These are phyloP conservation scores for Busseola fusca DNA, from an alignment of 2,888 invertebrate genomes.

Conservation along the genomic window DNA sequence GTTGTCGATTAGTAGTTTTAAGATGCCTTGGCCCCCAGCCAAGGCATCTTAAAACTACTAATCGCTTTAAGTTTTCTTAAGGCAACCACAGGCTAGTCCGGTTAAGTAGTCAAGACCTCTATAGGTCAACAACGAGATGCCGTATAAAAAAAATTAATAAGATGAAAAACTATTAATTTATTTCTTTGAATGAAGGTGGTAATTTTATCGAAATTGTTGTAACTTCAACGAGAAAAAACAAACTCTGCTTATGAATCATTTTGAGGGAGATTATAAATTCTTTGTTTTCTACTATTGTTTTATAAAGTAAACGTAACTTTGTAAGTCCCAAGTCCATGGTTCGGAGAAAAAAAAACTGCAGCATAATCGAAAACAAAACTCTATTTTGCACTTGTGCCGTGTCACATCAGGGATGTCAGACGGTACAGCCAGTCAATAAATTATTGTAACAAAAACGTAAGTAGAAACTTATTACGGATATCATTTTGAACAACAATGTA, in stretches of 20 bases:
- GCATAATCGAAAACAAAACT: background rate
- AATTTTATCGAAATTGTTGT: background rate
- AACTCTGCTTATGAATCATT: background rate
- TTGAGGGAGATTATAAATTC: background rate
- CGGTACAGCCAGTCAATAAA: constrained; percentile 17
- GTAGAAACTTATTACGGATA: constrained; percentile 17
- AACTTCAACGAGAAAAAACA: background rate
- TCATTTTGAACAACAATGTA: constrained; percentile 2
- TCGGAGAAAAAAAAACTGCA: background rate
- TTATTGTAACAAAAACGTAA: constrained; percentile 26
- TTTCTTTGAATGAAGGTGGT: constrained; percentile 2
- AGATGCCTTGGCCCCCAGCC: too few species aligned
- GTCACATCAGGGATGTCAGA: constrained; percentile 4
- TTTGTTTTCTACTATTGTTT: background rate
- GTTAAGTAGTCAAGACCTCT: too few species aligned
- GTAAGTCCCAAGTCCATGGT: background rate
- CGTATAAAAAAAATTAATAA: too few species aligned
- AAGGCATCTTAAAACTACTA: too few species aligned
- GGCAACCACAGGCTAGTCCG: too few species aligned
- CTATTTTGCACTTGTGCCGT: constrained; percentile 8
- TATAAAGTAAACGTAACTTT: background rate
- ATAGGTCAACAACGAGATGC: too few species aligned
- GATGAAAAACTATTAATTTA: constrained; percentile 6
- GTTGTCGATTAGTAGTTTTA: too few species aligned
- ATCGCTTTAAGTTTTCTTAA: too few species aligned